phyloP scores from a whole-genome alignment of 2,888 invertebrate genomes.

The Molorchus minor region DNA sequence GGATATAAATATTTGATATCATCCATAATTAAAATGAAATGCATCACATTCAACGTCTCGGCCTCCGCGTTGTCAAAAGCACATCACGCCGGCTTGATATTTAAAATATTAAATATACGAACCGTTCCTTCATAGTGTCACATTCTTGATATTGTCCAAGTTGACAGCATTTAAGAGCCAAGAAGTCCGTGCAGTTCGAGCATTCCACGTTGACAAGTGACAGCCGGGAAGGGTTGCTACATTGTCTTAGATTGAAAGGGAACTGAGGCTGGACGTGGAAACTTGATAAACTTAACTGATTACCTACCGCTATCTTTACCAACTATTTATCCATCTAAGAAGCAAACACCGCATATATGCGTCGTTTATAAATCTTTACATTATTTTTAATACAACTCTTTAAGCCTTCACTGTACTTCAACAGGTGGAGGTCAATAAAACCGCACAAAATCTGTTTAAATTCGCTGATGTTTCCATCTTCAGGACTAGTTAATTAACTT shows the following conservation, averaged over 20 bases:
- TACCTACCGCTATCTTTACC: slow-evolving; percentile 44
- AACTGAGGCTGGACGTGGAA: slow-evolving; percentile 40
- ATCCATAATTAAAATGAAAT: slow-evolving; percentile 21
- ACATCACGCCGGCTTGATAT: slow-evolving; percentile 34
- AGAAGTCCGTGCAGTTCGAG: slow-evolving; percentile 53
- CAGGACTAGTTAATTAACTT: no score
- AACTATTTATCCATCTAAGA: slow-evolving; percentile 29
- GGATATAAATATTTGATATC: slow-evolving; percentile 9
- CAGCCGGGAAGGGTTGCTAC: slow-evolving; percentile 58
- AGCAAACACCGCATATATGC: neutral
- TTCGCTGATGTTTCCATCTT: no score
- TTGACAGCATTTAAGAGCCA: slow-evolving; percentile 49
- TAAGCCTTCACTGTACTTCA: no score
- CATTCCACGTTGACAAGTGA: slow-evolving; percentile 59
- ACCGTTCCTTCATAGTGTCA: slow-evolving; percentile 45
- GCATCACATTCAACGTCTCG: slow-evolving; percentile 17
- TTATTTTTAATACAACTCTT: no score
- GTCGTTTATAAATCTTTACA: no score
- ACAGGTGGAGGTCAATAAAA: no score
- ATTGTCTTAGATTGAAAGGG: slow-evolving; percentile 51
- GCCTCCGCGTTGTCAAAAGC: slow-evolving; percentile 33
- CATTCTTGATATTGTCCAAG: slow-evolving; percentile 56
- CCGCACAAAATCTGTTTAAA: no score
- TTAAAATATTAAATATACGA: slow-evolving; percentile 40
- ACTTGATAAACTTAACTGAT: slow-evolving; percentile 49